Base-by-base conservation (phyloP, 2,797 vertebrate genomes). In the Spea hammondii region DNA sequence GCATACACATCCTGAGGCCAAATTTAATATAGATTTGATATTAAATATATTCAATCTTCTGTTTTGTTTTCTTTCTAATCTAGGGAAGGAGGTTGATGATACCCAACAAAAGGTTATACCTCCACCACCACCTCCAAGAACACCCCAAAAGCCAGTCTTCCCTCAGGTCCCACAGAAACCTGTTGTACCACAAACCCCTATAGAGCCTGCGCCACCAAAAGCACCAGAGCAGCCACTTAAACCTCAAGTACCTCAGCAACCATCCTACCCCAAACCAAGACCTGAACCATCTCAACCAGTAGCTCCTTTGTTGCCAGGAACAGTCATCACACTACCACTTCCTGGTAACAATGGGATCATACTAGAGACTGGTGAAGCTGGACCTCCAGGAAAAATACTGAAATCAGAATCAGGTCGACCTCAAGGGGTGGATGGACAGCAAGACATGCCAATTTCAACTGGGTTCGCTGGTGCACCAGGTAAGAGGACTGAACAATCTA, bases 401-500 rank as follows among this genome's bases (percentile, higher is more conserved):
- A 89, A 93, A 90, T 90, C 86, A 0, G 88, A 92, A 3, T 90
- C 91, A 79, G 91, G 88, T 66, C 85, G 91, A 11, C 94, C 92
- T 2, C 86, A 90, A 32, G 94, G 91, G 0, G 87, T 74, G 0
- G 87, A 93, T 0, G 94, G 95, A 65, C 90, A 77, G 44, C 87
- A 83, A 0, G 86, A 90, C 5, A 76, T 90, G 86, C 86, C 89
- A 49, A 83, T 90, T 0, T 86, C 95, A 0, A 93, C 93, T 70
- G 96, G 96, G 0, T 95, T 93, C 0, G 96, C 95, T 2, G 95
- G 96, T 78, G 95, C 96, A 17, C 95, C 96, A 90, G 95, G 97
- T 98, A 76, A 89, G 87, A 59, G 55, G 8, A 59, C 32, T 32
- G 32, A 32, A 32, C 32, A 32, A 32, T 32, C 32, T 32, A 32